These are phyloP conservation scores for Peromyscus attwateri DNA, from an alignment of 2,797 vertebrate genomes.

Conservation along the genomic window DNA sequence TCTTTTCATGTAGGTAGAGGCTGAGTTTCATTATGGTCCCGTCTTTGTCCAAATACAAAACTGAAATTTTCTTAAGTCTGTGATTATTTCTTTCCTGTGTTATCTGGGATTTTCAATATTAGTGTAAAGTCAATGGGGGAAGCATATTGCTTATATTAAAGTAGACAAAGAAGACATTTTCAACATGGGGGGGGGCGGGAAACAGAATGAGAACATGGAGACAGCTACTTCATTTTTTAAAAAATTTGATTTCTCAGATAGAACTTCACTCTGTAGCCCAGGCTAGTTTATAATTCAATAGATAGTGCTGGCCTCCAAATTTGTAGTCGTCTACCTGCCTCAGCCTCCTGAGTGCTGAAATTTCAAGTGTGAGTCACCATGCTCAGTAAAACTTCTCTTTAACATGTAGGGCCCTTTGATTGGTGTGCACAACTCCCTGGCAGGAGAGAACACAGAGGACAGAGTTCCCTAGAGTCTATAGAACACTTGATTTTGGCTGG, in stretches of 20 bases:
- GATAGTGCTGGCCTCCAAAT: not conserved
- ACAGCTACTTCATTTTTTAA: not conserved
- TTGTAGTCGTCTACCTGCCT: not conserved
- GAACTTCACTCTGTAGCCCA: not conserved
- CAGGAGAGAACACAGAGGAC: not conserved
- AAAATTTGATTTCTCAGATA: not conserved
- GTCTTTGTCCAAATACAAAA: conserved; percentile 11
- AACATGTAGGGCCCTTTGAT: not conserved
- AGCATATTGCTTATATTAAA: not conserved
- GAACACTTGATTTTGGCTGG: not conserved
- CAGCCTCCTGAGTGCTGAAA: not conserved
- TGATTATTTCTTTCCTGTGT: not conserved
- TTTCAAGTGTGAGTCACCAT: not conserved
- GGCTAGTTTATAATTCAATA: not conserved
- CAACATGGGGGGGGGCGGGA: not conserved
- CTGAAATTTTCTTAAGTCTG: not conserved
- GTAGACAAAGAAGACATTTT: not conserved
- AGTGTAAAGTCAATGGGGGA: not conserved
- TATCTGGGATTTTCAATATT: not conserved
- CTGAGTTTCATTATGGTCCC: not conserved
- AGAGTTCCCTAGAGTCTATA: not conserved
- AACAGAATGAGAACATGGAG: not conserved
- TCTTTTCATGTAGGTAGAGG: not conserved
- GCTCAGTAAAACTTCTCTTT: not conserved
- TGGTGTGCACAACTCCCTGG: not conserved